Percentiles rank a stretch among this genome's conserved stretches.
Conservation (phyloP, 2,888 invertebrate genomes). For the Rhyacophila evoluta region DNA sequence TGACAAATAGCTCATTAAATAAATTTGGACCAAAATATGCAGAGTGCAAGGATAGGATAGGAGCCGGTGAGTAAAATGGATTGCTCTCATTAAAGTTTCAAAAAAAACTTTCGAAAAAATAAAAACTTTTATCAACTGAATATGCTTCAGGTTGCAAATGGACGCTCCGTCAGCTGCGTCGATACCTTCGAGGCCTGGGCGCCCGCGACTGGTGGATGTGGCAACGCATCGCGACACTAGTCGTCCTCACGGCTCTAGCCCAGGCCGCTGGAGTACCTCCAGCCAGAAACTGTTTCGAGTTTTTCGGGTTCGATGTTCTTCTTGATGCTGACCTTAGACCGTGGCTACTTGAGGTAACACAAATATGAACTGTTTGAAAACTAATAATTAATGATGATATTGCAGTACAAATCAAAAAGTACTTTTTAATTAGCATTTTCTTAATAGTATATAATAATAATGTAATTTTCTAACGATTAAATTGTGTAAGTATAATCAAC, state of each 20-base stretch:
- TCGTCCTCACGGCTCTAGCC: slow-evolving; percentile 81
- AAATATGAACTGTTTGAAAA: too few relatives aligned
- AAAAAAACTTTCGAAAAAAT: too few relatives aligned
- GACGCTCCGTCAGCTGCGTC: slow-evolving; percentile 83
- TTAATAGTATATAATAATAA: too few relatives aligned
- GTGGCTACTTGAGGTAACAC: slow-evolving; percentile 87
- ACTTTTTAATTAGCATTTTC: too few relatives aligned
- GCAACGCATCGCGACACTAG: slow-evolving; percentile 81
- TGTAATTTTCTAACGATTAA: too few relatives aligned
- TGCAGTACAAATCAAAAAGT: too few relatives aligned
- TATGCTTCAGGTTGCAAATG: slow-evolving; percentile 80
- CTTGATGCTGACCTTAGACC: slow-evolving; percentile 87
- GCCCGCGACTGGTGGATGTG: slow-evolving; percentile 84
- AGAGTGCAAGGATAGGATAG: slow-evolving; percentile 85
- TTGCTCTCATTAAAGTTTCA: too few relatives aligned
- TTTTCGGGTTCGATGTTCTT: slow-evolving; percentile 92
- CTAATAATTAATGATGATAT: too few relatives aligned
- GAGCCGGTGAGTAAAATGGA: slow-evolving; percentile 78
- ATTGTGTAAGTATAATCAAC: too few relatives aligned
- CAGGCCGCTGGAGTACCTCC: slow-evolving; percentile 79
- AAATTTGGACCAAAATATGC: slow-evolving; percentile 87
- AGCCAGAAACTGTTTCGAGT: slow-evolving; percentile 85
- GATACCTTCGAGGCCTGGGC: slow-evolving; percentile 79
- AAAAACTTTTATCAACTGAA: too few relatives aligned
- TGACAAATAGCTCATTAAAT: slow-evolving; percentile 93